Evolutionary conservation across 2,797 vertebrate species (phyloP), one percentile per base, ranked within the genome.

Genomic region (Enteromius unitaeniatus): DNA sequence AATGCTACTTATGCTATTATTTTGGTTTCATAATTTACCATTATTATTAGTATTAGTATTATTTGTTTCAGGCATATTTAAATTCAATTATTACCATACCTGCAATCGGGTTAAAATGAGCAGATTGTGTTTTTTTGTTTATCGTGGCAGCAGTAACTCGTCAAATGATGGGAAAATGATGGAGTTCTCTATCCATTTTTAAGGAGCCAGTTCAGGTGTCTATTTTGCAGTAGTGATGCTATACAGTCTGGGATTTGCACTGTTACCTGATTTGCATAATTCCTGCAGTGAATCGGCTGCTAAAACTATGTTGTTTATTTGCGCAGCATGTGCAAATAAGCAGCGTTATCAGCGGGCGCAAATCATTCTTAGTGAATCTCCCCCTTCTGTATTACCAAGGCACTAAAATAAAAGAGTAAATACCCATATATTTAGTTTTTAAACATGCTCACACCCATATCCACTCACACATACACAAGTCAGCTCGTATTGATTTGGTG

Each of bases 401-500:
- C 79, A 14, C 15, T 9, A 67, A n/a, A 45, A 8, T 65, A 75
- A 55, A 67, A 72, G 3, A 67, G 2, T 51, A 51, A 67, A 68
- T n/a, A 55, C 1, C 3, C 58, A 28, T 53, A 68, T 21, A 68
- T 55, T 42, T 5, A 65, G 40, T 70, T 34, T 58, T 7, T 47
- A 60, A 83, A 42, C 14, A 62, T 37, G 17, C 14, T 15, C 60
- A 70, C 26, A 70, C 34, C 17, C n/a, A 55, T 19, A 4, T 17
- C 13, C 53, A 72, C 28, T 73, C 13, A 23, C 62, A 45, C 58
- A 84, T 4, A 42, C 47, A 17, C 23, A 83, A 75, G 60, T 82
- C 60, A 67, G 47, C 28, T 62, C 15, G 4, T 84, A 84, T 84
- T 64, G 51, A 84, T 84, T 70, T 84, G 40, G n/a, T 72, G 28